phyloP scores from a whole-genome alignment of 2,888 invertebrate species.

The Odontomyia ornata region DNA sequence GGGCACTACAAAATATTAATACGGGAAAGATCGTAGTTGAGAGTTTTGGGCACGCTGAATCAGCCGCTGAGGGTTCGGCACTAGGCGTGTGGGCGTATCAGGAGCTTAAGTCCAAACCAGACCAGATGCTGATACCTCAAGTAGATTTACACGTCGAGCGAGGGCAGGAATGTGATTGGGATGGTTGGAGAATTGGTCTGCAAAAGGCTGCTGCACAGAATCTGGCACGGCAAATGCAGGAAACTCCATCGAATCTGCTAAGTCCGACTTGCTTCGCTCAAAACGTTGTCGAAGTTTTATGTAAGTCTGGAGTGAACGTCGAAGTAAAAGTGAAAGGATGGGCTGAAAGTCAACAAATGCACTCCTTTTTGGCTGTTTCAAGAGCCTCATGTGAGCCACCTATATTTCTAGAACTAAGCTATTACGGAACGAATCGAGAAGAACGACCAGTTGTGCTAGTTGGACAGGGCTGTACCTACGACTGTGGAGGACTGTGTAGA shows the following conservation, averaged over 20 bases:
- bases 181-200: conserved; percentile 77
- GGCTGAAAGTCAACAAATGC: conserved; percentile 82
- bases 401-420: conserved; percentile 79
- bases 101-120: conserved; percentile 61
- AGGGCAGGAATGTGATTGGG: conserved; percentile 72
- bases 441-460: conserved; percentile 77
- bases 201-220: conserved; percentile 83
- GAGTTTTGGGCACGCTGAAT: conserved; percentile 77
- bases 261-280: conserved; percentile 83
- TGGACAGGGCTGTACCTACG: conserved; percentile 74
- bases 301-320: conserved; percentile 59
- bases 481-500: conserved; percentile 79
- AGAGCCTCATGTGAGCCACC: conserved; percentile 82
- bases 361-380: conserved; percentile 78
- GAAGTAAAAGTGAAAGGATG: conserved; percentile 68
- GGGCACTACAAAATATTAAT: conserved; percentile 67
- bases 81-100: conserved; percentile 77
- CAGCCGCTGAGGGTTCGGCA: conserved; percentile 80
- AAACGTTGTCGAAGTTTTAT: conserved; percentile 65
- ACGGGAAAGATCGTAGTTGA: conserved; percentile 74
- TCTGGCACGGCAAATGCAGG: conserved; percentile 78
- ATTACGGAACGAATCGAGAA: conserved; percentile 70
- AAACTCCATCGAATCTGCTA: conserved; percentile 81
- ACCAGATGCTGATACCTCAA: conserved; percentile 55
- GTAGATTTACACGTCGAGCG: conserved; percentile 67